Percentiles rank a stretch among this genome's conserved stretches.
Conservation (phyloP, 2,797 vertebrate genomes). For the Ctenochaetus hawaiiensis region DNA sequence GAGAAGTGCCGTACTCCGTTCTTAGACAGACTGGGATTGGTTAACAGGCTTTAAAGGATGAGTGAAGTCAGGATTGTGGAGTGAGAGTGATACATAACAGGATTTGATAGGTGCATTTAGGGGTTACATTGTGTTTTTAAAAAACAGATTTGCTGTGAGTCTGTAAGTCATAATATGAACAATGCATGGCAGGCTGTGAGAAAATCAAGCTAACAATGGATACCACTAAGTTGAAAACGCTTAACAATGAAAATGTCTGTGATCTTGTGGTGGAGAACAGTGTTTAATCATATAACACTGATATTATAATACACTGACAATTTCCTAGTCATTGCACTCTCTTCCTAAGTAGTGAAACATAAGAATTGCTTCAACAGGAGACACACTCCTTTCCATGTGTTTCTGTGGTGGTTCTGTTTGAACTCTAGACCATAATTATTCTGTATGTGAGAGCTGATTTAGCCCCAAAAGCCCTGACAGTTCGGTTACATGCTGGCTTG, state of each 20-base stretch:
- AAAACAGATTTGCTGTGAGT: neutral
- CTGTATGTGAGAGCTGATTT: neutral
- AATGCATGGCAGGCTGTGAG: neutral
- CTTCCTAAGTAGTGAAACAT: neutral
- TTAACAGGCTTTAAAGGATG: slow-evolving; percentile 22
- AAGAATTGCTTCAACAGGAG: neutral
- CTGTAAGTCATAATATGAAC: neutral
- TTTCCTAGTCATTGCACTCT: neutral
- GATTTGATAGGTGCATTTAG: neutral
- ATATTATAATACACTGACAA: neutral
- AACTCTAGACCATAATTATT: neutral
- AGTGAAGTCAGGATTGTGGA: slow-evolving; percentile 10
- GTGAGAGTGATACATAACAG: neutral
- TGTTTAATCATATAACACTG: neutral
- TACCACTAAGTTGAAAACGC: neutral
- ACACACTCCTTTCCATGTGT: neutral
- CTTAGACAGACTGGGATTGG: neutral
- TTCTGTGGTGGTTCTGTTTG: neutral
- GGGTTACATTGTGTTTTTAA: neutral
- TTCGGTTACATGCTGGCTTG: neutral
- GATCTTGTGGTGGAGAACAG: neutral
- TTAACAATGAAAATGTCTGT: neutral
- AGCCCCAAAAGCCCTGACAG: neutral
- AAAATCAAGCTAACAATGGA: neutral
- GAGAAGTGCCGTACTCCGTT: slow-evolving; percentile 50